Conservation (phyloP, 1,140 invertebrate genomes). For the Harpegnathos saltator region DNA sequence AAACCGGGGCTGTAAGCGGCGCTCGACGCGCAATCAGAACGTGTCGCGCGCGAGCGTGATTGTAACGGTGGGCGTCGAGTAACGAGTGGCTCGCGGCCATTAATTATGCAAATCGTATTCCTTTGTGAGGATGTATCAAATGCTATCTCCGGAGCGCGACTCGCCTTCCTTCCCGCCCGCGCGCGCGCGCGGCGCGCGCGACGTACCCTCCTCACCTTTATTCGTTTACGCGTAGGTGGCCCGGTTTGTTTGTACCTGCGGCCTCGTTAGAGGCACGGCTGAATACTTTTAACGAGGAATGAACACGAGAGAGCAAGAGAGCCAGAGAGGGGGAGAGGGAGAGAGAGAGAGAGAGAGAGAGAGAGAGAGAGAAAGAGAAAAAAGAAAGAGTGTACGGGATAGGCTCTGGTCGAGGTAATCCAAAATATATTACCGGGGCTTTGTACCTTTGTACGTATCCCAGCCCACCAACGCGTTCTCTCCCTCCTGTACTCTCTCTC, state of each 20-base stretch:
- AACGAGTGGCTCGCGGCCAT: slow-evolving; percentile 39
- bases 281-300: slow-evolving; percentile 81
- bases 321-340: not conserved
- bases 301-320: slow-evolving; percentile 55
- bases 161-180: slow-evolving; percentile 24
- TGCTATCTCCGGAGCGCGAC: slow-evolving; percentile 16
- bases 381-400: slow-evolving; percentile 14
- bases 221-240: slow-evolving; percentile 58
- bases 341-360: not conserved
- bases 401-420: slow-evolving; percentile 77
- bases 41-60: slow-evolving; percentile 38
- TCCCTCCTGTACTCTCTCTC: slow-evolving; percentile 23
- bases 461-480: slow-evolving; percentile 56
- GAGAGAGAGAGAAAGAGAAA: not conserved
- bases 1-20: slow-evolving; percentile 27
- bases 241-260: slow-evolving; percentile 70
- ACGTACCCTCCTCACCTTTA: slow-evolving; percentile 25
- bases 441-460: slow-evolving; percentile 81
- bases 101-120: slow-evolving; percentile 60
- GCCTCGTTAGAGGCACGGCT: slow-evolving; percentile 78
- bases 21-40: slow-evolving; percentile 22
- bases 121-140: slow-evolving; percentile 56
- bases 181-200: too few relatives aligned
- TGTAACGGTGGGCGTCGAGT: slow-evolving; percentile 23
- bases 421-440: slow-evolving; percentile 83